Conservation (phyloP, 2,888 invertebrate species). For the Parnassius glacialis region DNA sequence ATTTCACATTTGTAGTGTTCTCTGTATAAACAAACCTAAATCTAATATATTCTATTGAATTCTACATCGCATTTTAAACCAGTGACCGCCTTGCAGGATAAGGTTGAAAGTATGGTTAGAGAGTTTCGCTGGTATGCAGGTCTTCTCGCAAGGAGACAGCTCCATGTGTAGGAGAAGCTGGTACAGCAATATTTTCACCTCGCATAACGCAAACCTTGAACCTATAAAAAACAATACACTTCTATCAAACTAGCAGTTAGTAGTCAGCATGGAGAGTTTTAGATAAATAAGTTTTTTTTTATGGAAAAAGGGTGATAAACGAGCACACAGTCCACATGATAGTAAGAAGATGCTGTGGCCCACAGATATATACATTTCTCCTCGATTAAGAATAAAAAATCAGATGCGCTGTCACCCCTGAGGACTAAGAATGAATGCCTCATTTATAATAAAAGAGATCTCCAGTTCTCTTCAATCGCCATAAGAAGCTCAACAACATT, state of each 20-base stretch:
- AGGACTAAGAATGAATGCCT: too few relatives aligned
- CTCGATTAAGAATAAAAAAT: too few relatives aligned
- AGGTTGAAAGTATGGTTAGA: conserved; percentile 40
- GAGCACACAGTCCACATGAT: too few relatives aligned
- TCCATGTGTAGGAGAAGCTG: conserved; percentile 49
- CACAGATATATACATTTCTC: too few relatives aligned
- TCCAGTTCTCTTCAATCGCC: too few relatives aligned
- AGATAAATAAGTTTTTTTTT: background rate
- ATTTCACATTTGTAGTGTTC: too few relatives aligned
- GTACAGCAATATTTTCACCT: conserved; percentile 56
- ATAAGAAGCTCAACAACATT: too few relatives aligned
- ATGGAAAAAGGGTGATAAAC: too few relatives aligned
- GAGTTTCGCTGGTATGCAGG: conserved; percentile 42
- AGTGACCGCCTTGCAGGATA: conserved; percentile 50
- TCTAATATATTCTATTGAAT: background rate
- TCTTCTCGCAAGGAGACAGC: conserved; percentile 47
- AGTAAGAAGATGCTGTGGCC: too few relatives aligned
- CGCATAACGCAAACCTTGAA: conserved; percentile 59
- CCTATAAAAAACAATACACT: conserved; percentile 36
- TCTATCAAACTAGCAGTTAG: background rate
- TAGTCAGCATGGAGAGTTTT: background rate
- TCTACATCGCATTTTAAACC: conserved; percentile 42
- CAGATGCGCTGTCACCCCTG: too few relatives aligned
- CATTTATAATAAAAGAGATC: too few relatives aligned
- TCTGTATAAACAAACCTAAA: background rate